Evolutionary conservation across 2,113 vertebrate genomes (phyloP), one percentile per base, ranked within the genome.

Genomic region (Anhinga rufa): DNA sequence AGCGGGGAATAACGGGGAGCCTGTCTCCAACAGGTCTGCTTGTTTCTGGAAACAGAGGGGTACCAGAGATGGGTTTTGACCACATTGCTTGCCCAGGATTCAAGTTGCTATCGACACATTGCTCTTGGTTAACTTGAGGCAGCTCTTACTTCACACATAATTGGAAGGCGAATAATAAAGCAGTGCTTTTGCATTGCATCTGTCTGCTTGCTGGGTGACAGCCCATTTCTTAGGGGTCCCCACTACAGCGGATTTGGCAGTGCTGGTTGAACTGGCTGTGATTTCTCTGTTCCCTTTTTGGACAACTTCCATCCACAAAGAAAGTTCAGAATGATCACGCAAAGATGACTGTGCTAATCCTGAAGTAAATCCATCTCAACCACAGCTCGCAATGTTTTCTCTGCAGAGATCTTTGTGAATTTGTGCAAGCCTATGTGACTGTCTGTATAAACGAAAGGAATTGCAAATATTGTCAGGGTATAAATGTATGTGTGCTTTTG

Each of bases 241-340:
- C 0, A 0, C 61, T 44, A 14, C 34, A 42, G 86, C 1, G 7
- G 65, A 40, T 55, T 48, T 82, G 83, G 83, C 91, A 91, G 60
- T 5, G 1, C 71, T 66, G 71, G 13, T 48, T 66, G 80, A 84
- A 68, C 80, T 19, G 55, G 34, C 36, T 68, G 66, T 34, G 48
- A 82, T 82, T 91, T 71, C 86, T 38, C 65, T 72, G 44, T 84
- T 72, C 44, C 31, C 19, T 93, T 82, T 87, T 60, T 94, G 82
- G 90, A 51, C 40, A 82, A 31, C 57, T 65, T 79, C 74, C 52
- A 65, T 0, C 2, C 51, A 18, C n/a, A 44, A 89, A 69, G 31
- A 31, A 86, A 62, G 24, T 71, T 87, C 44, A 64, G 60, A 88
- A 60, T 16, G 10, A 36, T 54, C 65, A 48, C 1, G 8, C 57